phyloP scores from a whole-genome alignment of 2,113 vertebrate species.

The Parotia lawesii region DNA sequence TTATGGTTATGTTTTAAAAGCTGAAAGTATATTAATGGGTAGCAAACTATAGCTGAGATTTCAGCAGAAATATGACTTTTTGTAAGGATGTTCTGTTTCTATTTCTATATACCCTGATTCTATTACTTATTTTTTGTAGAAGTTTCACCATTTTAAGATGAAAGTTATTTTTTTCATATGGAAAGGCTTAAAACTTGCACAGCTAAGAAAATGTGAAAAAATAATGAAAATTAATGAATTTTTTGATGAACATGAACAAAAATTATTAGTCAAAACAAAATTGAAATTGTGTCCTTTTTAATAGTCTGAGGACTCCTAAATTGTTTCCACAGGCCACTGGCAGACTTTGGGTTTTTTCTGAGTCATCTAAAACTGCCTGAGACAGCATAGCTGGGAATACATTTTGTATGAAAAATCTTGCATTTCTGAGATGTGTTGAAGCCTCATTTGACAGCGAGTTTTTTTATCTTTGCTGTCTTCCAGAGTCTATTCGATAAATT shows the following conservation, averaged over 20 bases:
- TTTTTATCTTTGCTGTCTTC: not conserved
- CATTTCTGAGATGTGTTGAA: not conserved
- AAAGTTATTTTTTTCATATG: not conserved
- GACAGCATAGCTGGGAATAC: not conserved
- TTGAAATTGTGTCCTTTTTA: not conserved
- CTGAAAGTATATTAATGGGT: not conserved
- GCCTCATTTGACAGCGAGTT: fast-evolving
- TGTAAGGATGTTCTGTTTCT: not conserved
- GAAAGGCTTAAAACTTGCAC: not conserved
- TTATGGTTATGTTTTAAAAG: not conserved
- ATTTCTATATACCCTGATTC: not conserved
- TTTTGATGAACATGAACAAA: not conserved
- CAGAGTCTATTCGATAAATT: not conserved
- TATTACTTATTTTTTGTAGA: not conserved
- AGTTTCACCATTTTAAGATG: not conserved
- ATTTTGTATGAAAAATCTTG: not conserved
- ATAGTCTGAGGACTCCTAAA: not conserved
- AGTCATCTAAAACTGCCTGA: slow-evolving; percentile 5
- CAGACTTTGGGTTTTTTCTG: not conserved
- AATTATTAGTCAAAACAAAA: not conserved
- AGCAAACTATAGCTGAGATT: not conserved
- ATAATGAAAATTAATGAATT: not conserved
- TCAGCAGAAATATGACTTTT: not conserved
- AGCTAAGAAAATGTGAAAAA: not conserved
- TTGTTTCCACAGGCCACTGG: slow-evolving; percentile 16